These are phyloP conservation scores for Drosophila pegasa DNA, from an alignment of 2,888 invertebrate genomes.

Conservation along the genomic window DNA sequence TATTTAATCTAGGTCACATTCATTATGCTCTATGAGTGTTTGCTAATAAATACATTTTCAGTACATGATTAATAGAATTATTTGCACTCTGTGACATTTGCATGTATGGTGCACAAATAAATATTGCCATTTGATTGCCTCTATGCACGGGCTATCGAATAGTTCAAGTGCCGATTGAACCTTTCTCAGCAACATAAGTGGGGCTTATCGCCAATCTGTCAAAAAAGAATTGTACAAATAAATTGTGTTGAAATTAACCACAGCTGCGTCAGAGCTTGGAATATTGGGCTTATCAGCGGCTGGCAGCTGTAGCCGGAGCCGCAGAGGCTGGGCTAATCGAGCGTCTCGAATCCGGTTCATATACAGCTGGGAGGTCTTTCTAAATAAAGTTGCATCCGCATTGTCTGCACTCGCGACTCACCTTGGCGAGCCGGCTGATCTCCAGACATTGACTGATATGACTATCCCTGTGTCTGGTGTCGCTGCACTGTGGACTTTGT, in stretches of 20 bases:
- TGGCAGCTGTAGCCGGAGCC: background rate
- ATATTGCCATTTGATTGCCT: conserved; percentile 21
- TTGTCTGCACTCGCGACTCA: conserved; percentile 24
- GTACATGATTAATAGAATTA: background rate
- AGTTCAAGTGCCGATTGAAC: conserved; percentile 40
- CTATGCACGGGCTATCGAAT: conserved; percentile 5
- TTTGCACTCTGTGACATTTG: conserved; percentile 28
- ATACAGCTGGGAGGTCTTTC: conserved; percentile 11
- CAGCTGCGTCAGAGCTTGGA: conserved; percentile 25
- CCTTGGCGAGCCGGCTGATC: conserved; percentile 8
- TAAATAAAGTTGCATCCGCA: conserved; percentile 40
- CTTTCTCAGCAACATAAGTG: conserved; percentile 2
- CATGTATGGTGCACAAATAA: conserved; percentile 20
- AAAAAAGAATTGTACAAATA: conserved; percentile 13
- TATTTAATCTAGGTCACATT: conserved; percentile 5
- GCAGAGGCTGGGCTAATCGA: conserved; percentile 9
- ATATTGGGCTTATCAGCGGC: conserved; percentile 34
- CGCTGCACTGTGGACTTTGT: conserved; percentile 20
- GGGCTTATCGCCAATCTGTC: conserved; percentile 36
- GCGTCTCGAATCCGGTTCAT: conserved; percentile 46
- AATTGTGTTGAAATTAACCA: conserved; percentile 10
- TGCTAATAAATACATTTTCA: background rate
- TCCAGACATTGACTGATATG: conserved; percentile 10
- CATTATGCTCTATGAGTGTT: background rate
- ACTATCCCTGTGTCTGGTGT: background rate